Base-by-base conservation (phyloP, 2,113 vertebrate species). In the Dinomys branickii region DNA sequence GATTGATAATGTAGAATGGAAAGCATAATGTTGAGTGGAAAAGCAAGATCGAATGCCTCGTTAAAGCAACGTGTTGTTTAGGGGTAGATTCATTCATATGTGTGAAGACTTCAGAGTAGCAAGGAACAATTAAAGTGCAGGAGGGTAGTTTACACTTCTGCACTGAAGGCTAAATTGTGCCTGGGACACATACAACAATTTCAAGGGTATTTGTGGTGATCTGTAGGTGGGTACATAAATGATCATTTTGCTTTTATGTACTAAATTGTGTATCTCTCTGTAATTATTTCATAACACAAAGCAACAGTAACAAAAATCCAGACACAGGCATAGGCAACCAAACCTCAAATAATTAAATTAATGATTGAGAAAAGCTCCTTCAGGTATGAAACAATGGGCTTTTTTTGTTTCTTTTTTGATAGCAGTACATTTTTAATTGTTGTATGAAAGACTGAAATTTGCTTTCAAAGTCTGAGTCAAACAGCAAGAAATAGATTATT, bases 351-450 rank as follows among this genome's bases (percentile, higher is more conserved):
- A 85, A 65, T 71, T 69, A 28, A 65, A 35, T 88, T 26, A 50
- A 75, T 56, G 59, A 54, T 50, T 50, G 75, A 90, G 84, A 35
- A 87, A 67, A 84, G 30, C n/a, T 89, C 56, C 38, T 54, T 81
- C 58, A 58, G 35, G 12, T 65, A 41, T 58, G 47, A 94, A 88
- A 41, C 28, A 24, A 19, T 65, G 88, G 41, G 47, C 10, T 75
- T 54, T 83, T 91, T 73, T 81, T 14, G 1, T 88, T 92, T 85
- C 83, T 93, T 73, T 20, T 54, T 94, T 65, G 69, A 54, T 69
- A 59, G 7, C 59, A 81, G 2, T 94, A 41, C 50, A 17, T 78
- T 78, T 83, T 78, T 77, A 38, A 58, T 75, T 85, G 28, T 58
- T 50, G 14, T 22, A 5, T 63, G 33, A 71, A 81, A 95, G 63